Conservation (phyloP, 2,888 invertebrate species). For the Hoplodrina blanda region DNA sequence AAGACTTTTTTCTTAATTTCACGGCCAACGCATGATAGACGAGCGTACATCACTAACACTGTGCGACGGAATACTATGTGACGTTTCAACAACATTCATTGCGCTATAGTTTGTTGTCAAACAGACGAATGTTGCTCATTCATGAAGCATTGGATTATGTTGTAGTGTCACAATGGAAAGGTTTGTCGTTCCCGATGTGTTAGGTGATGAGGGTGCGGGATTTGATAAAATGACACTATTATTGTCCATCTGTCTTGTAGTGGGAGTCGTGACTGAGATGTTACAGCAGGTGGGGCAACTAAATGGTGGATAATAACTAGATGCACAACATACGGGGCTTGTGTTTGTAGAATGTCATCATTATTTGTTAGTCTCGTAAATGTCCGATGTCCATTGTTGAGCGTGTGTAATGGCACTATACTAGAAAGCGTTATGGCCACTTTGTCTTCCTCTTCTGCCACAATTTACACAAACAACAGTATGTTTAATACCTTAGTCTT, state of each 20-base stretch:
- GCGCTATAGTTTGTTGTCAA: constrained; percentile 2
- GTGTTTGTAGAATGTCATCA: constrained; percentile 29
- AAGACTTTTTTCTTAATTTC: constrained; percentile 44
- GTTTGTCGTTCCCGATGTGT: neutral
- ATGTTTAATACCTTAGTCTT: neutral
- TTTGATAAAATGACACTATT: constrained; percentile 25
- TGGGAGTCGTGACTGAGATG: constrained; percentile 38
- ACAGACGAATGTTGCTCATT: rapidly evolving
- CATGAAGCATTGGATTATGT: neutral
- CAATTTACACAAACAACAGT: neutral
- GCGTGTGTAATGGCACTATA: neutral
- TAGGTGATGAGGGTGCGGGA: neutral
- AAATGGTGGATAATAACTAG: constrained; percentile 20
- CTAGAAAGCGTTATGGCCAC: neutral
- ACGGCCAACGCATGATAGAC: constrained; percentile 39
- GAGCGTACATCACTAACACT: constrained; percentile 7
- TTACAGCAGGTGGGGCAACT: constrained; percentile 29
- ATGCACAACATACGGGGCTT: constrained; percentile 22
- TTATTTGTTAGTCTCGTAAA: constrained; percentile 34
- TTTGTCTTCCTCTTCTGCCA: constrained; percentile 11
- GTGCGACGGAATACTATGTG: constrained; percentile 11
- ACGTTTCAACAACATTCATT: constrained; percentile 9
- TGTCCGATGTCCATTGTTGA: constrained; percentile 21
- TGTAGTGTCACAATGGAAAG: neutral
- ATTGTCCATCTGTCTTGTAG: constrained; percentile 20